phyloP scores from a whole-genome alignment of 2,888 invertebrate genomes.

The Dasypogon diadema region DNA sequence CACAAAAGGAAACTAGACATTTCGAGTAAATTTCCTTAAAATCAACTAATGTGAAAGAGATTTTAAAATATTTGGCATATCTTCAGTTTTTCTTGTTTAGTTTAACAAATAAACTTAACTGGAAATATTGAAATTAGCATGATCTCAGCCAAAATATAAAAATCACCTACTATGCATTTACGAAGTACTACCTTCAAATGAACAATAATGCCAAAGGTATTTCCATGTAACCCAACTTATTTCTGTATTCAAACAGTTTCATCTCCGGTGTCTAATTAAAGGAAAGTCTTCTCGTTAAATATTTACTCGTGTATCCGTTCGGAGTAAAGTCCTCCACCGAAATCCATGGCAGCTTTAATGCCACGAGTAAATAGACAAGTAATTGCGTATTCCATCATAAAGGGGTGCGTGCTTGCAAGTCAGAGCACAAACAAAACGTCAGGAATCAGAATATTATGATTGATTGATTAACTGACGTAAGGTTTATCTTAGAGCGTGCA shows the following conservation, averaged over 20 bases:
- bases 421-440: constrained; percentile 28
- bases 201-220: no score
- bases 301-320: constrained; percentile 55
- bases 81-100: no score
- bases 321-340: constrained; percentile 52
- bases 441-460: constrained; percentile 48
- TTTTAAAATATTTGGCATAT: no score
- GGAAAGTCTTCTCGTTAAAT: constrained; percentile 53
- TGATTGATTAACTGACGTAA: constrained; percentile 50
- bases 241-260: constrained; percentile 22
- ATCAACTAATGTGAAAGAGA: no score
- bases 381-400: constrained; percentile 29
- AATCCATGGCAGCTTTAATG: constrained; percentile 52
- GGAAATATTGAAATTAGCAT: no score
- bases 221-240: no score
- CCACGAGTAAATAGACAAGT: constrained; percentile 53
- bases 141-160: no score
- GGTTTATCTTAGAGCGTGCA: constrained; percentile 38
- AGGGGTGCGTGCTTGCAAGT: constrained; percentile 42
- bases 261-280: constrained; percentile 56
- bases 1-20: no score
- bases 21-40: no score
- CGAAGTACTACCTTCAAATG: no score
- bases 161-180: no score
- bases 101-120: no score